Base-by-base conservation (phyloP, 2,888 invertebrate species). In the Strigamia transsilvanica region DNA sequence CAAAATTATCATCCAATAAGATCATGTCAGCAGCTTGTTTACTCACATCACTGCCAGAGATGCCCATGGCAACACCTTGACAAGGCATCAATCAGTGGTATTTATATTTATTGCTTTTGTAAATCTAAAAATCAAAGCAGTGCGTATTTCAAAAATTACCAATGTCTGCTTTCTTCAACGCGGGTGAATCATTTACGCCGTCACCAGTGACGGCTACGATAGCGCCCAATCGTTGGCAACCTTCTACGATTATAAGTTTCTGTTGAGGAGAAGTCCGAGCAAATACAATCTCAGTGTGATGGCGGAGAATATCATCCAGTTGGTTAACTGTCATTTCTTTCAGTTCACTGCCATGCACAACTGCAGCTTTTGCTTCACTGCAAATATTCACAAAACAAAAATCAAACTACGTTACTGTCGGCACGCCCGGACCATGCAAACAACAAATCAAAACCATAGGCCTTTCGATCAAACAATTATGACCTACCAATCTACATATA, bases 141-240 rank as follows among this genome's bases (percentile, higher is more conserved):
- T 6, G 38, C 3, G 34, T 5, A 34, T 7, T 5, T 5, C 4
- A 1, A 7, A 38, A 38, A 2, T 38, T 95, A 88, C 86, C 89
- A 88, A 96, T 96, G 88, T 96, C 96, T 79, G 96, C 96, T 89
- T 95, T 96, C 90, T 96, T 96, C 87, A 96, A 89, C 80, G 96
- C 96, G 77, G 96, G 96, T 0, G 96, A 96, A 89, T 96, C 96
- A 89, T 96, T 96, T 41, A 96, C 96, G 90, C 96, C 95, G 89
- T 96, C 96, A 86, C 95, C 91, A 85, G 96, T 91, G 34, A 91
- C 90, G 82, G 90, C 90, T 34, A 90, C 90, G 86, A 90, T 90
- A 83, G 88, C 88, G 34, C 90, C 90, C 84, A 89, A 89, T 84
- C 90, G 87, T 86, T 90, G 90, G 86, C 90, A 90, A 84, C 90